Conservation (phyloP, 2,888 invertebrate genomes). For the Lithodes maja region DNA sequence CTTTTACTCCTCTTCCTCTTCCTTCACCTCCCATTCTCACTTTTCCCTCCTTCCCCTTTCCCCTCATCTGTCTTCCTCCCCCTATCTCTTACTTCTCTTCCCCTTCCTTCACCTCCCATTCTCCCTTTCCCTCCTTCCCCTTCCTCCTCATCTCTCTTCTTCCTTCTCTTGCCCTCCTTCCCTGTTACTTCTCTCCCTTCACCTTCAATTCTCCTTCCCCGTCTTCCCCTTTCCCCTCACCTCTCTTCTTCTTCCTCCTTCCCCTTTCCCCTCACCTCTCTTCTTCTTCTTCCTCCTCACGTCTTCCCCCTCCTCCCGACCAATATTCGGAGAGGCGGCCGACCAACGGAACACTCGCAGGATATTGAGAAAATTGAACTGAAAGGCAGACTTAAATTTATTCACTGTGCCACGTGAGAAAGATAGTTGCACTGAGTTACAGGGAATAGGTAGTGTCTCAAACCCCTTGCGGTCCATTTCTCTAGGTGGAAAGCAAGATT, state of each 20-base stretch:
- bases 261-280: neutral
- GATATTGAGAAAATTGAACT: no score
- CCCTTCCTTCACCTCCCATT: neutral
- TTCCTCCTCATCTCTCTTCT: neutral
- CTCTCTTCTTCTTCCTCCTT: neutral
- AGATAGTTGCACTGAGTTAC: no score
- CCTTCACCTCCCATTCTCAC: neutral
- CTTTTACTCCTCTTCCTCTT: no score
- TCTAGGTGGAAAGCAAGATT: no score
- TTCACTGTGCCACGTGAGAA: no score
- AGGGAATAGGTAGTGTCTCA: no score
- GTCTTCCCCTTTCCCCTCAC: neutral
- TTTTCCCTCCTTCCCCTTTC: neutral
- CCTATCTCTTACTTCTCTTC: neutral
- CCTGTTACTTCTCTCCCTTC: neutral
- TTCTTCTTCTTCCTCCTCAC: neutral
- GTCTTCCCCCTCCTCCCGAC: conserved; percentile 1
- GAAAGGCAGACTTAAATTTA: no score
- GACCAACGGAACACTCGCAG: no score
- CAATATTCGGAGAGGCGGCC: neutral
- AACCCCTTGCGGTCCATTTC: no score
- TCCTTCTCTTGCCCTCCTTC: neutral
- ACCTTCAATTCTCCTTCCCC: neutral
- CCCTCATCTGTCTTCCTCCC: neutral
- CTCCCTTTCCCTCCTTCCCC: neutral